Percentiles rank a stretch among this genome's conserved stretches.
Evolutionary conservation across 35 echinoderm and acorn worm species (phyloP).

Genomic region (Apostichopus californicus): DNA sequence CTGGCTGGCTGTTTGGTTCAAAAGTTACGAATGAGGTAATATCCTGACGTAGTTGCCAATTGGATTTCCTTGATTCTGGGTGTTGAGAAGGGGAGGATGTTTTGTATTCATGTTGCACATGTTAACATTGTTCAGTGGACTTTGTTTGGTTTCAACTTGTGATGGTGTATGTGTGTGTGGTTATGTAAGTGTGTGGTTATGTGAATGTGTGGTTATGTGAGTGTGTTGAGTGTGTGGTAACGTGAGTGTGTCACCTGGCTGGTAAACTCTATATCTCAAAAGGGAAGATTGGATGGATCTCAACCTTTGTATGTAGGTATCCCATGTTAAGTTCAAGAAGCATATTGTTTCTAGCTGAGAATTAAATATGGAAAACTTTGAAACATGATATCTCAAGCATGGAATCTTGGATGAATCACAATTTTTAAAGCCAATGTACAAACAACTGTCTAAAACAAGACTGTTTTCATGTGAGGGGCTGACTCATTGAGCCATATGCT

Average conservation of each 20-base stretch:
- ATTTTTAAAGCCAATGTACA: no score
- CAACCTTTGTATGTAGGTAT: neutral
- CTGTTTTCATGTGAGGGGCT: no score
- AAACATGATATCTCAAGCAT: no score
- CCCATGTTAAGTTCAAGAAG: neutral
- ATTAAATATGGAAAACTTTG: no score
- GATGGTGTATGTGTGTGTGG: neutral
- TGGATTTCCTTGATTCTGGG: no score
- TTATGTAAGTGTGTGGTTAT: neutral
- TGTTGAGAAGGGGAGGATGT: neutral
- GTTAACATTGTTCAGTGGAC: neutral
- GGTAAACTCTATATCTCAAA: constrained; percentile 6
- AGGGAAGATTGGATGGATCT: neutral
- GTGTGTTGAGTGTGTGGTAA: neutral
- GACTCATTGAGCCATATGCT: no score
- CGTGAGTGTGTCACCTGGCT: neutral
- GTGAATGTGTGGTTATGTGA: neutral
- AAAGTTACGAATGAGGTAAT: constrained; percentile 95
- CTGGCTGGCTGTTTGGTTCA: constrained; percentile 97
- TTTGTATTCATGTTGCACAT: neutral
- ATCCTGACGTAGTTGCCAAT: no score
- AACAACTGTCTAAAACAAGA: no score
- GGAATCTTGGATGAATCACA: no score
- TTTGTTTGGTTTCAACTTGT: neutral
- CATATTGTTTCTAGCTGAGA: neutral